A percentile compares a stretch with the other conserved stretches of the same genome.
Evolutionary conservation across 2,113 vertebrate species (phyloP).

Genomic region (pig (Sus scrofa)): T2T-Sscrofa CM000826.6:142619001-142619500

Average conservation of each 20-base stretch:
- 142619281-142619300: not conserved
- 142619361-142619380: not conserved
- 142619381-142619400: not conserved
- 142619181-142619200: accelerated
- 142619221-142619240: not conserved
- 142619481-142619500: too few relatives aligned
- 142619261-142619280: not conserved
- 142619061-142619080: not conserved
- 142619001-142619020: not conserved
- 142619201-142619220: not conserved
- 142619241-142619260: not conserved
- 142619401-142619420: too few relatives aligned
- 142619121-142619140: not conserved
- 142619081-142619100: not conserved
- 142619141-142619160: not conserved
- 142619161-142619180: not conserved
- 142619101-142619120: not conserved
- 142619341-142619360: not conserved
- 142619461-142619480: too few relatives aligned
- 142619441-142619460: too few relatives aligned
- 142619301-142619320: not conserved
- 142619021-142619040: not conserved
- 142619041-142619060: not conserved
- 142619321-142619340: not conserved
- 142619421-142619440: too few relatives aligned